phyloP scores from a whole-genome alignment of 2,113 vertebrate genomes.

The Scopus umbretta region DNA sequence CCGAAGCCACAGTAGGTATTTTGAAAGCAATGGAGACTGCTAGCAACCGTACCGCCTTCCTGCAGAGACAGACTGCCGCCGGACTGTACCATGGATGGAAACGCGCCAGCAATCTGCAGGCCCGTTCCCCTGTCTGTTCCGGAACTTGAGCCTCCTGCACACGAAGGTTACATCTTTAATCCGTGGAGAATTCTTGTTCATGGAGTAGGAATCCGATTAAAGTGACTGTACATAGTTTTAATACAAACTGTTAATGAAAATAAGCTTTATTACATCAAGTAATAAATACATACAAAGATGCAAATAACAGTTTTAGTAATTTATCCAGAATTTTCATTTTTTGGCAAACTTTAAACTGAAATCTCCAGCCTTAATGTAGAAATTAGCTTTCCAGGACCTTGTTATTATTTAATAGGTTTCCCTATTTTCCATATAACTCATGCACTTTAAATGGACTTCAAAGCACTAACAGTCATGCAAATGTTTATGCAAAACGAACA shows the following conservation, averaged over 20 bases:
- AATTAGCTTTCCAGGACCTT: constrained; percentile 45
- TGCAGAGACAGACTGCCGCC: neutral
- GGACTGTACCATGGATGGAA: neutral
- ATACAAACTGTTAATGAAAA: constrained; percentile 89
- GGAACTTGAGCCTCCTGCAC: neutral
- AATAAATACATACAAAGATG: constrained; percentile 99
- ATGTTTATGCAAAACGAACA: constrained; percentile 67
- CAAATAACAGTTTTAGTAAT: constrained; percentile 85
- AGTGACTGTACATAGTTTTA: constrained; percentile 21
- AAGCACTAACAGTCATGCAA: constrained; percentile 80
- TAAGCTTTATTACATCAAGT: constrained; percentile 99
- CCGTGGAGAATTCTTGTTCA: neutral
- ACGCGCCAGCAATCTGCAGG: neutral
- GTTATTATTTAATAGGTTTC: constrained; percentile 58
- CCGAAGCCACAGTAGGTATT: neutral
- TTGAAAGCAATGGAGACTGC: neutral
- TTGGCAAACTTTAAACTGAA: constrained; percentile 68
- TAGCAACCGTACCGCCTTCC: neutral
- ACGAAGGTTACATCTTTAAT: neutral
- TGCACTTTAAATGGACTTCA: constrained; percentile 78
- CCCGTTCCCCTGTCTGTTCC: neutral
- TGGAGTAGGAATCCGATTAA: neutral
- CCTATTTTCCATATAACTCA: constrained; percentile 82
- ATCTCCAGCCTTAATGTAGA: constrained; percentile 63
- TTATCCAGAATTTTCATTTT: constrained; percentile 69